Evolutionary conservation across 2,888 invertebrate genomes (phyloP).

Genomic region (Aradus depressus): DNA sequence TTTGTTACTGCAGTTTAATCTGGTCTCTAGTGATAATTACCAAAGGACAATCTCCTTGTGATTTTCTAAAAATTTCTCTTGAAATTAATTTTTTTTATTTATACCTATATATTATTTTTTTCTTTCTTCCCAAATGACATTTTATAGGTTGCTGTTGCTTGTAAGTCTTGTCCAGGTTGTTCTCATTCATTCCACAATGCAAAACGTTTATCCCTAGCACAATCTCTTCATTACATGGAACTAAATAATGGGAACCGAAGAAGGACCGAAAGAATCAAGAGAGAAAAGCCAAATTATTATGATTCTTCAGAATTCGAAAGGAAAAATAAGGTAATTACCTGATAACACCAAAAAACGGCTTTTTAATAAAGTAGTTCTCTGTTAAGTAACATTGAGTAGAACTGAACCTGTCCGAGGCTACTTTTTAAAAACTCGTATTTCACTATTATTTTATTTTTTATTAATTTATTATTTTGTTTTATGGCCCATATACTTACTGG

Average conservation of each 20-base stretch:
- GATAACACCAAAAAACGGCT: too few species aligned
- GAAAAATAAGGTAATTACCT: slow-evolving; percentile 51
- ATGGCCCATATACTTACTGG: too few species aligned
- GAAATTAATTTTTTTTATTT: background rate
- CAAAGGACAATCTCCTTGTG: background rate
- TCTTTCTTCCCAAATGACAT: slow-evolving; percentile 3
- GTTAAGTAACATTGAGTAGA: too few species aligned
- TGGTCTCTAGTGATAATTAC: background rate
- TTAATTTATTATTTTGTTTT: too few species aligned
- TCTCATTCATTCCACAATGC: slow-evolving; percentile 69
- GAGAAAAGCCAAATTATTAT: slow-evolving; percentile 72
- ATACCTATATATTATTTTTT: background rate
- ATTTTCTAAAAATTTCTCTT: background rate
- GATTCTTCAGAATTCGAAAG: slow-evolving; percentile 71
- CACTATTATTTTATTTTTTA: too few species aligned
- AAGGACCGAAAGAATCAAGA: slow-evolving; percentile 58
- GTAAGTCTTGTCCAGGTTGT: slow-evolving; percentile 65
- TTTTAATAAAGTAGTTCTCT: too few species aligned
- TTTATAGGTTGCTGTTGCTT: slow-evolving; percentile 66
- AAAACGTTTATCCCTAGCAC: slow-evolving; percentile 40
- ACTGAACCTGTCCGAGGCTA: too few species aligned
- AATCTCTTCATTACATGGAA: slow-evolving; percentile 32
- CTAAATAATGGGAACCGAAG: slow-evolving; percentile 42
- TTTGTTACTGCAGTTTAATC: too few species aligned
- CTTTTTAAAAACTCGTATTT: too few species aligned